These are phyloP conservation scores for Tenthredo livida DNA, from an alignment of 2,888 invertebrate genomes.

Conservation along the genomic window DNA sequence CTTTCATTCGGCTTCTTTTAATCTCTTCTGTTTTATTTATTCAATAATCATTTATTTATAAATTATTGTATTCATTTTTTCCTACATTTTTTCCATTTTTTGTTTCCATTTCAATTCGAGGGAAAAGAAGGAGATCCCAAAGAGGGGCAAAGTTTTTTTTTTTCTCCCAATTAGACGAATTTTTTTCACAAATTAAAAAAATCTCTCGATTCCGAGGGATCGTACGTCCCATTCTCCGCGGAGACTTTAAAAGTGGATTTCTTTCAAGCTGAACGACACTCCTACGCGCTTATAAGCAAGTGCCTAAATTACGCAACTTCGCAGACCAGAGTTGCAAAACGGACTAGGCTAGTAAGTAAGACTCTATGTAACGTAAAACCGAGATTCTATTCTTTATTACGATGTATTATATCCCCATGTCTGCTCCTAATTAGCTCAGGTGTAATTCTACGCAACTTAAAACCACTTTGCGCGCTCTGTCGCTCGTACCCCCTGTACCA, in stretches of 20 bases:
- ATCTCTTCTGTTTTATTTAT: background rate
- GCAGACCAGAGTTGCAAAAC: slow-evolving; percentile 17
- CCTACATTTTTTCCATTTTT: background rate
- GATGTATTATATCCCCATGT: slow-evolving; percentile 33
- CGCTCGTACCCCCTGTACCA: background rate
- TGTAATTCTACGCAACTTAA: slow-evolving; percentile 36
- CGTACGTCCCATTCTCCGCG: background rate
- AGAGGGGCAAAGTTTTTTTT: background rate
- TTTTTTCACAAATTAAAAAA: background rate
- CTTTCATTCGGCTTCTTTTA: slow-evolving; percentile 59
- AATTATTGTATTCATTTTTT: background rate
- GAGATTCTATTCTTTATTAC: slow-evolving; percentile 51
- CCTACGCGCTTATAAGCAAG: slow-evolving; percentile 48
- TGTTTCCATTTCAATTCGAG: no score
- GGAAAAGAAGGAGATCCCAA: no score
- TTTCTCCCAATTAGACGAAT: background rate
- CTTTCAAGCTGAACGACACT: background rate
- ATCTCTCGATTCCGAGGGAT: background rate
- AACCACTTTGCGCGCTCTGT: slow-evolving; percentile 24
- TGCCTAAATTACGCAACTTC: slow-evolving; percentile 30
- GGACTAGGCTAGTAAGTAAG: slow-evolving; percentile 54
- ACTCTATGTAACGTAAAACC: slow-evolving; percentile 71
- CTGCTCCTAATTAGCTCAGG: slow-evolving; percentile 37
- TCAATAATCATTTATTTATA: slow-evolving; percentile 7
- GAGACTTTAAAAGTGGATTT: background rate